These are phyloP conservation scores for Stegostoma tigrinum DNA, from an alignment of 2,113 vertebrate species.

Conservation along the genomic window DNA sequence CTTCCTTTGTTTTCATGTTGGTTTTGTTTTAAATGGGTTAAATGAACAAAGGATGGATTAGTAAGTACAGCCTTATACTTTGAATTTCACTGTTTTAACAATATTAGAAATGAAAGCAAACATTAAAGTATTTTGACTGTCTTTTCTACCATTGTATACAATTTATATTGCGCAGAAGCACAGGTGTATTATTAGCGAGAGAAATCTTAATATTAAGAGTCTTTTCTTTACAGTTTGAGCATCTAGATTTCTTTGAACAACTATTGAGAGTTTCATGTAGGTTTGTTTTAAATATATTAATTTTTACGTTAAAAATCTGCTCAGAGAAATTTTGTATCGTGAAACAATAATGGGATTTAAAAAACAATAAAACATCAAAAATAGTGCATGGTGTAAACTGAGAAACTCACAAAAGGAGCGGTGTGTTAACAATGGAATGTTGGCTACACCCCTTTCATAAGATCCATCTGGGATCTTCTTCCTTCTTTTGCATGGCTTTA, in stretches of 20 bases:
- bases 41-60: background rate
- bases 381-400: background rate
- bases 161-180: background rate
- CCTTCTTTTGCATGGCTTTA: too few relatives aligned
- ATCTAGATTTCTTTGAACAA: background rate
- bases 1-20: background rate
- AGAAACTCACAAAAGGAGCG: background rate
- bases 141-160: background rate
- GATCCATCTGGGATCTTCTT: background rate
- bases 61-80: background rate
- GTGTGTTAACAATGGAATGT: background rate
- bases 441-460: background rate
- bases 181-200: background rate
- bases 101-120: background rate
- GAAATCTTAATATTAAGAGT: background rate
- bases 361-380: background rate
- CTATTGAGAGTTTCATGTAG: background rate
- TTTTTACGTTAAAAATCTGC: background rate
- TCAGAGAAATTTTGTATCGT: background rate
- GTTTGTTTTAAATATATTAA: background rate
- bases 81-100: background rate
- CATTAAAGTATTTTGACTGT: background rate
- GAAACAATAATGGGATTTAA: background rate
- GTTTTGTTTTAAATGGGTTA: background rate
- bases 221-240: background rate